Conservation (phyloP, 1,140 invertebrate species). For the Aphaenogaster ashmeadi region DNA sequence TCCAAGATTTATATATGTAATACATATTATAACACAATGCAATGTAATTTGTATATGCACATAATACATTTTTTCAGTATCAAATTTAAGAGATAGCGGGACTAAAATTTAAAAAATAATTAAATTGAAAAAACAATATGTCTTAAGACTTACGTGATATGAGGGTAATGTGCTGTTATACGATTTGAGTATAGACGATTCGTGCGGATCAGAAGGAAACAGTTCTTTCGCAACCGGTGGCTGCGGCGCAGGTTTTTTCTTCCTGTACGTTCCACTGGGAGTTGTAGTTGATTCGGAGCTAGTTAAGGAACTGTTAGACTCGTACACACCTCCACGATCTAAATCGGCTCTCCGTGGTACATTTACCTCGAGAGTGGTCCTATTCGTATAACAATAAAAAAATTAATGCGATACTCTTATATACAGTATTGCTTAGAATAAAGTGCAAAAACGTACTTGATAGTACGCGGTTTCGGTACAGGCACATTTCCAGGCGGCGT, state of each 20-base stretch:
- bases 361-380: constrained; percentile 73
- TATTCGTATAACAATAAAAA: constrained; percentile 49
- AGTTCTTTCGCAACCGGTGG: constrained; percentile 87
- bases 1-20: background rate
- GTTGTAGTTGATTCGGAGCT: constrained; percentile 82
- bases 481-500: constrained; percentile 77
- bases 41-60: background rate
- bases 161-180: background rate
- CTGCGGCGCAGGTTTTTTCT: constrained; percentile 91
- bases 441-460: constrained; percentile 82
- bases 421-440: constrained; percentile 16
- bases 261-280: constrained; percentile 85
- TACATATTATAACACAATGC: background rate
- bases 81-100: background rate
- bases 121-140: background rate
- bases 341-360: constrained; percentile 72
- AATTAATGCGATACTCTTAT: background rate
- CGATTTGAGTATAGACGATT: constrained; percentile 4
- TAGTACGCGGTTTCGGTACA: constrained; percentile 88
- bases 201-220: constrained; percentile 44
- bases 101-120: background rate
- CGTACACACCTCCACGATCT: constrained; percentile 76
- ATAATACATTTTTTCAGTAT: background rate
- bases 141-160: constrained; percentile 54
- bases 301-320: constrained; percentile 82